Base-by-base conservation (phyloP, 2,113 vertebrate species). In the Charina bottae region DNA sequence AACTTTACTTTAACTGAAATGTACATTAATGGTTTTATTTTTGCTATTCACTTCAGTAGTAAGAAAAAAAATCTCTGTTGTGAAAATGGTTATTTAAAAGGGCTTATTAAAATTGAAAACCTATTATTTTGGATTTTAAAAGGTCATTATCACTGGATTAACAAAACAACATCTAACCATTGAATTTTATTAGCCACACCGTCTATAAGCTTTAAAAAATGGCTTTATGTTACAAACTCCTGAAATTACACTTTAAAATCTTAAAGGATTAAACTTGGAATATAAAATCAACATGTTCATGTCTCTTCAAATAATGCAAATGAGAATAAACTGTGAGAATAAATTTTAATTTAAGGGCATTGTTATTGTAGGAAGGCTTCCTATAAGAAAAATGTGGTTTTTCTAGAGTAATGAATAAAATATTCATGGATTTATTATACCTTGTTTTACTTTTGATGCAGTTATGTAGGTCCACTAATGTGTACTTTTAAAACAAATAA, bases 181-280 rank as follows among this genome's bases (percentile, higher is more conserved):
- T 93, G 89, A 93, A 87, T 15, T 89, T 46, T 93, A 55, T 88
- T 85, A 95, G 23, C 33, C 60, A 93, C 87, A 3, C 13, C 92
- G n/a, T 89, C 15, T 33, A 0, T 28, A 90, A 19, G 53, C 9
- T 91, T 92, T 84, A 11, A 93, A 86, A 17, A 83, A 84, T 33
- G 33, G 1, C 83, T 93, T 87, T 90, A 53, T 85, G 37, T 90
- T 59, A 91, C 92, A 24, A 58, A 37, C n/a, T 94, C 1, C 0
- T 90, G 94, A 33, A 1, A 37, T 1, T 90, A 13, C 11, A 33
- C 2, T 55, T 6, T 85, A 95, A 62, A 90, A 24, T 46, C 10
- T 0, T 8, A 33, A 92, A 85, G 86, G 23, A 7, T 26, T 89
- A 94, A 92, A 10, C 2, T 84, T 78, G 72, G 2, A 95, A 0